Evolutionary conservation across 2,797 vertebrate species (phyloP), one percentile per base, ranked within the genome.

Genomic region (Sebastes aleutianus): DNA sequence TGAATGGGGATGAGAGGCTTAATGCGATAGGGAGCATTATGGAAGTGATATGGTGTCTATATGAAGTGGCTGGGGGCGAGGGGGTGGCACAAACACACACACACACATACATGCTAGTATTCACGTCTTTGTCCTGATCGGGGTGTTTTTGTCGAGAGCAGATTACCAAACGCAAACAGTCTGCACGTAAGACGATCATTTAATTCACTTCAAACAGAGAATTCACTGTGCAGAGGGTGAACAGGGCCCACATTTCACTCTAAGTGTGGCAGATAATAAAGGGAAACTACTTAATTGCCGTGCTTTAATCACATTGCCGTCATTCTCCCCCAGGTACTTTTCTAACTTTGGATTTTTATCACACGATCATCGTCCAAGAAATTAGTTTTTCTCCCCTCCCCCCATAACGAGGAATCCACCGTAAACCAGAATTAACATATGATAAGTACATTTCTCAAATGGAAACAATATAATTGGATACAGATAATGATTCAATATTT

Each of bases 1-100:
- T 79, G 84, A 90, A 89, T 73, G 81, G 74, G 80, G 86, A 91
- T 85, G 86, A 89, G 87, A 87, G 85, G 83, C 79, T 85, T 75
- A 82, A 59, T 31, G 13, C 50, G 79, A 87, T 78, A 76, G 86
- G 79, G 64, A 78, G 84, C 85, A 71, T 84, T 79, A 87, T 78
- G 70, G 82, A 78, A 80, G 83, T 62, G 79, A 89, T 84, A 86
- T 18, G 57, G 61, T 59, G 82, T 78, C 74, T 79, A n/a, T 76
- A 78, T 59, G 78, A 78, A 79, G 68, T 59, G 70, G 63, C 62
- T 12, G 6, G 14, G 58, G 70, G 18, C 7, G 39, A 22, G 9
- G 54, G 12, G 3, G 10, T 6, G 14, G 63, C 43, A 59, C 16
- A 32, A 4, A 58, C 61, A 36, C 16, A 8, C 10, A 43, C 3